phyloP scores from a whole-genome alignment of 2,113 vertebrate species.

The Sula dactylatra region DNA sequence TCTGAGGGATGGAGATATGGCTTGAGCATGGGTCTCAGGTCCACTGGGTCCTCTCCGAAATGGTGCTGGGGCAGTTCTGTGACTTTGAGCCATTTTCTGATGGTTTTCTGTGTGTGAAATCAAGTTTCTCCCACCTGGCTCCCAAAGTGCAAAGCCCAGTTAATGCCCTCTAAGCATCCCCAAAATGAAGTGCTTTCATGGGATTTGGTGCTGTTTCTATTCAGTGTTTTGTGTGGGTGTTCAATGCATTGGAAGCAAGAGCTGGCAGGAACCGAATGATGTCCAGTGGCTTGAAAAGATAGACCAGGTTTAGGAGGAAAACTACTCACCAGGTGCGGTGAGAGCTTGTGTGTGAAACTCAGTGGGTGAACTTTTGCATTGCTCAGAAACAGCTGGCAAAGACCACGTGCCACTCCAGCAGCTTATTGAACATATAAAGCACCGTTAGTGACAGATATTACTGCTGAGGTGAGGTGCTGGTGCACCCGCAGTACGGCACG shows the following conservation, averaged over 20 bases:
- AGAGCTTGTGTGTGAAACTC: neutral
- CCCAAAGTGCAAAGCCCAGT: neutral
- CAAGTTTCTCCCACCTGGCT: neutral
- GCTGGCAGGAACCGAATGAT: neutral
- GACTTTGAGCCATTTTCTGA: neutral
- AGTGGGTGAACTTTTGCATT: neutral
- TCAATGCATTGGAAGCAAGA: neutral
- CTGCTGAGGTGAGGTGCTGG: neutral
- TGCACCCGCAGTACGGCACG: accelerated
- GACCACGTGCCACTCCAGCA: neutral
- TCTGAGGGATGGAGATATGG: neutral
- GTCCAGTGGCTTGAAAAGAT: neutral
- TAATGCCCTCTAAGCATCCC: neutral
- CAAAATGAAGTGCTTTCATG: neutral
- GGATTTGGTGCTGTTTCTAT: neutral
- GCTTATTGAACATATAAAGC: neutral
- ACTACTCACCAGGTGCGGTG: neutral
- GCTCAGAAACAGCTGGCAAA: neutral
- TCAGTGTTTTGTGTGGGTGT: neutral
- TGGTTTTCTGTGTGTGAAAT: neutral
- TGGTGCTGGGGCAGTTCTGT: neutral
- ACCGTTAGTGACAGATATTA: too few species aligned
- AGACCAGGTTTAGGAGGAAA: neutral
- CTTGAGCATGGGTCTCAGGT: neutral
- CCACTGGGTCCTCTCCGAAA: neutral